Evolutionary conservation across 1,140 invertebrate species (phyloP), one percentile per base, ranked within the genome.

Genomic region (Calosoma granatense): DNA sequence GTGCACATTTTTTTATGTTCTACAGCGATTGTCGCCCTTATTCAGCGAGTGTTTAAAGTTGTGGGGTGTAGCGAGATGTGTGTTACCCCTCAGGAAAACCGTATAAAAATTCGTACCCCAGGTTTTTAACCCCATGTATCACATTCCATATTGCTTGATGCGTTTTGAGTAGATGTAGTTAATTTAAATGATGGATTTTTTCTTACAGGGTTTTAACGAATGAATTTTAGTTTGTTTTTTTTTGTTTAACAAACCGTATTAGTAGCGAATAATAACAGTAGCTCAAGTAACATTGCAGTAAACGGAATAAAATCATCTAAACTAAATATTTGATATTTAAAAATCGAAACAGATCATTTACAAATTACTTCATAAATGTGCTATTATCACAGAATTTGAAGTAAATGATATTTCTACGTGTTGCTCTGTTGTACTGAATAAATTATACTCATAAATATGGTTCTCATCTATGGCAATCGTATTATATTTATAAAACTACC

Each of bases 141-240:
- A 60, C 61, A 58, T 61, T 61, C 62, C 21, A 63, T 56, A 56
- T 61, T 57, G 59, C 58, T 63, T 63, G 60, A 63, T 9, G 26
- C 26, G 26, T 36, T n/a, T 36, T 36, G n/a, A 6, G 26, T 9
- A 36, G 6, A 36, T 36, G 6, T 36, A 36, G 26, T 36, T 36
- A 36, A 36, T 36, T 36, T 36, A n/a, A 36, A n/a, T n/a, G n/a
- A 36, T 36, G 26, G 6, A n/a, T 36, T 36, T 36, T 36, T 36
- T 36, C 26, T 36, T n/a, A 36, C n/a, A 9, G 26, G 26, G n/a
- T 63, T 63, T 60, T 61, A 63, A 63, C 58, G 30, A 22, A 55
- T 15, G 23, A 36, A 30, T 12, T 20, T 30, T 19, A 51, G 19
- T 21, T 11, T 17, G 51, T 51, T 23, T 47, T 51, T 23, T 56